phyloP scores from a whole-genome alignment of 53 echinoderm and acorn worm species.

The Actinopyga echinites region DNA sequence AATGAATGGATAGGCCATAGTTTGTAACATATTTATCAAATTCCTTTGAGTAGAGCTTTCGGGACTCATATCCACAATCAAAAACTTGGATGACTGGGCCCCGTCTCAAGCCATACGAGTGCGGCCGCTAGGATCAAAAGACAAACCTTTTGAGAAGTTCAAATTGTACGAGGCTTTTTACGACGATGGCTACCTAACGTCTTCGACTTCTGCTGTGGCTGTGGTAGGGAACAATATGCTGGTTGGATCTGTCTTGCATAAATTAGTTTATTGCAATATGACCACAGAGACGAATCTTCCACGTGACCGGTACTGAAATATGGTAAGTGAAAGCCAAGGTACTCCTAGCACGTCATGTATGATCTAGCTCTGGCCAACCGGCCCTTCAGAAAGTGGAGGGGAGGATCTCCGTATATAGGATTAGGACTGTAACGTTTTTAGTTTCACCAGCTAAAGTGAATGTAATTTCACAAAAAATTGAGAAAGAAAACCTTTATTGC shows the following conservation, averaged over 20 bases:
- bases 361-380: no score
- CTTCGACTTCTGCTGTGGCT: not conserved
- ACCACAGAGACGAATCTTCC: not conserved
- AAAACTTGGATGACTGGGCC: not conserved
- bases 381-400: no score
- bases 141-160: not conserved
- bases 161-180: not conserved
- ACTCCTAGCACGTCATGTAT: no score
- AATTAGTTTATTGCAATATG: conserved; percentile 9
- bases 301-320: not conserved
- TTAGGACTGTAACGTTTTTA: no score
- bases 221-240: not conserved
- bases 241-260: not conserved
- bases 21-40: no score
- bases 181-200: not conserved
- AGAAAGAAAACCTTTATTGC: no score
- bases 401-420: no score
- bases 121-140: not conserved
- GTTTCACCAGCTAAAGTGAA: no score
- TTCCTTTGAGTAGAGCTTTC: no score
- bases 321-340: no score
- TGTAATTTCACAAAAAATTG: no score
- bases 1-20: no score
- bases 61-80: not conserved
- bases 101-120: not conserved